Conservation (phyloP, 2,888 invertebrate genomes). For the Adineta ricciae region DNA sequence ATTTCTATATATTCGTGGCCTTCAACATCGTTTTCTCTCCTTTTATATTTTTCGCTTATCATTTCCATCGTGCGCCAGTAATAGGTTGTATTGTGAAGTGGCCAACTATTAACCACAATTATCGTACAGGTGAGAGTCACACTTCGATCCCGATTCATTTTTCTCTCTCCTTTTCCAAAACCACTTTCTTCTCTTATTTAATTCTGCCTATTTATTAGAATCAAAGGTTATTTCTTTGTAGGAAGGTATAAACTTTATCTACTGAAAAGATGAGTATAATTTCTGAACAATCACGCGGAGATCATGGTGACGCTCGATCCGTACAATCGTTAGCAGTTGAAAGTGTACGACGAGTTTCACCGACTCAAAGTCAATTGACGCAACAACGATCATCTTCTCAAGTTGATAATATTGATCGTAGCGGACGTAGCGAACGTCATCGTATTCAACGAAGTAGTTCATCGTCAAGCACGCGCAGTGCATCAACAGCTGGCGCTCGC, state of each 20-base stretch:
- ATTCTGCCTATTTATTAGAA: not conserved
- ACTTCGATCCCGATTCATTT: not conserved
- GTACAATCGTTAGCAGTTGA: not conserved
- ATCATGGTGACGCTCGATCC: not conserved
- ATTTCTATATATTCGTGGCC: not conserved
- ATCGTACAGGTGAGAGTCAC: not conserved
- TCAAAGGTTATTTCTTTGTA: not conserved
- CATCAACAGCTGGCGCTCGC: not conserved
- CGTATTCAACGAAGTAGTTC: not conserved
- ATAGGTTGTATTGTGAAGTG: not conserved
- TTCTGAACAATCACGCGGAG: no score
- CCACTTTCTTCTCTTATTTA: not conserved
- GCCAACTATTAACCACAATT: not conserved
- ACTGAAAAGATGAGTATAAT: not conserved
- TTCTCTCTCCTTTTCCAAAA: not conserved
- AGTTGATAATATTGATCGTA: not conserved
- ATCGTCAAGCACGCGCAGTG: not conserved
- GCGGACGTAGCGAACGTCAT: not conserved
- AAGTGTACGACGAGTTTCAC: not conserved
- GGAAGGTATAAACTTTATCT: not conserved
- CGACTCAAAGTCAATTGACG: not conserved
- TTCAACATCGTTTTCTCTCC: not conserved
- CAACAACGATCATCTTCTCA: not conserved
- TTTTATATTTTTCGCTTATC: not conserved
- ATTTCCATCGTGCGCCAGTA: not conserved